Evolutionary conservation across 23 tunicate species (phyloP), one percentile per base, ranked within the genome.

Genomic region (Clavelina lepadiformis): DNA sequence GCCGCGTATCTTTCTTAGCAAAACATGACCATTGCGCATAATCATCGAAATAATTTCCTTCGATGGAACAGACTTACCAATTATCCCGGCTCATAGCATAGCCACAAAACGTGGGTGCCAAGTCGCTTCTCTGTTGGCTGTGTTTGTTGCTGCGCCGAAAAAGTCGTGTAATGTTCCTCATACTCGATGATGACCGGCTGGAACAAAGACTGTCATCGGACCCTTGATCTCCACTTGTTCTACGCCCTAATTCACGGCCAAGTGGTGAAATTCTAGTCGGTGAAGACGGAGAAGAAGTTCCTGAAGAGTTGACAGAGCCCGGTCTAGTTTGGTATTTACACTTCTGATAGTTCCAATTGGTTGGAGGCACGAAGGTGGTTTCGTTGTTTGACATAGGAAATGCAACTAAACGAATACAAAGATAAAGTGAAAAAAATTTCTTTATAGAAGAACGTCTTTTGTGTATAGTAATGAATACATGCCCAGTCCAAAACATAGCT

Each of bases 1-100:
- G n/a, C n/a, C n/a, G n/a, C n/a, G n/a, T n/a, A n/a, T n/a, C n/a
- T n/a, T n/a, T n/a, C n/a, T n/a, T n/a, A n/a, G n/a, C n/a, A n/a
- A n/a, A n/a, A n/a, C n/a, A n/a, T n/a, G n/a, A n/a, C n/a, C n/a
- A n/a, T n/a, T n/a, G n/a, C n/a, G n/a, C n/a, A n/a, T n/a, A n/a
- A n/a, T n/a, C n/a, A n/a, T n/a, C n/a, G n/a, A n/a, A n/a, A n/a
- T n/a, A n/a, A n/a, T n/a, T n/a, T 27, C 7, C 31, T 59, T 8
- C 8, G 7, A 4, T 59, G 37, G 29, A 59, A 67, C 0, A 30
- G 33, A 37, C 82, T 63, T 46, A 84, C 93, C 93, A 84, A 34
- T 69, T 69, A 55, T 84, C 93, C 36, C 93, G 63, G 35, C 64
- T 74, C 83, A 84, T 71, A 0, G 93, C 56, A 46, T 84, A 84